A percentile compares a stretch with the other conserved stretches of the same genome.
Conservation (phyloP, 1,140 invertebrate genomes). For the Campodea augens region DNA sequence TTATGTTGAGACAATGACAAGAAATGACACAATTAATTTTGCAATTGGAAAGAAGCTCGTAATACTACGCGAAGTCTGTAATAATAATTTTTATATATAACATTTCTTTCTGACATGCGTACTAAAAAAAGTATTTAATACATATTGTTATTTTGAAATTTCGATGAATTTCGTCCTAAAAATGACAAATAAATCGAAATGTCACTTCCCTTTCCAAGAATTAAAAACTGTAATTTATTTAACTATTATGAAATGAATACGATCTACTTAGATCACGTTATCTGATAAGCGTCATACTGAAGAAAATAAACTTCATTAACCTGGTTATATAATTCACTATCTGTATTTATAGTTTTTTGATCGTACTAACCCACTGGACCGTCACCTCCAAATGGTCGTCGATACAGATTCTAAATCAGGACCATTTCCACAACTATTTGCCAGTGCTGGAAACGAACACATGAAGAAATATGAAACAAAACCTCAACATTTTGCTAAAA, state of each 20-base stretch:
- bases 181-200: too few species aligned
- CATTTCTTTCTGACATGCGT: too few species aligned
- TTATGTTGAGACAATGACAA: too few species aligned
- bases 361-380: conserved; percentile 83
- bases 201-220: too few species aligned
- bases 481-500: conserved; percentile 85
- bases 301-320: conserved; percentile 1
- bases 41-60: too few species aligned
- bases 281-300: conserved; percentile 1
- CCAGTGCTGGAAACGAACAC: conserved; percentile 87
- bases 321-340: conserved; percentile 17
- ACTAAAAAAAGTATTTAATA: too few species aligned
- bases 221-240: too few species aligned
- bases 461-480: conserved; percentile 94
- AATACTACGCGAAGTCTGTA: too few species aligned
- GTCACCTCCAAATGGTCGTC: conserved; percentile 69
- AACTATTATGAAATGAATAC: not conserved
- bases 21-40: too few species aligned
- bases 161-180: not conserved
- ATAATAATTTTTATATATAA: too few species aligned
- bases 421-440: conserved; percentile 90
- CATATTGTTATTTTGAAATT: not conserved
- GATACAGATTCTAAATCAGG: conserved; percentile 51
- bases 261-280: conserved; percentile 1
- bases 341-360: conserved; percentile 58